These are phyloP conservation scores for Cydia pomonella DNA, from an alignment of 1,140 invertebrate genomes.

Conservation along the genomic window DNA sequence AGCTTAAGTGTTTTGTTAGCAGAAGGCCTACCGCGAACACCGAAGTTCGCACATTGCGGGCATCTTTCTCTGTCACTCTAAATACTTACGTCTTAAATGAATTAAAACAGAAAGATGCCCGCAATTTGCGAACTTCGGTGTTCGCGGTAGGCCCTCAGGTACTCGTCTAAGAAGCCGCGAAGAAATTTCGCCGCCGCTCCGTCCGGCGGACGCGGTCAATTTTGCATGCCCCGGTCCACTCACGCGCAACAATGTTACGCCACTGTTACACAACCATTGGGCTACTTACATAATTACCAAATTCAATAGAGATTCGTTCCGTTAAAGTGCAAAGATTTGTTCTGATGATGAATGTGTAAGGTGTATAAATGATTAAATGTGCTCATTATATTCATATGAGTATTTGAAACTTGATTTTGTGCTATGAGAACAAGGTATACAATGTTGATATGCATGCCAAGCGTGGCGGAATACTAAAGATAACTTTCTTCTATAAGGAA, in stretches of 20 bases:
- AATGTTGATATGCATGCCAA: background rate
- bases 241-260: slow-evolving; percentile 9
- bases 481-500: background rate
- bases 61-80: too few relatives aligned
- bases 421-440: background rate
- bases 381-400: background rate
- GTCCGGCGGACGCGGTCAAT: slow-evolving; percentile 26
- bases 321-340: slow-evolving; percentile 22
- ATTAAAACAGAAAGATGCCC: too few relatives aligned
- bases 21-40: too few relatives aligned
- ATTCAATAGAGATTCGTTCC: slow-evolving; percentile 23
- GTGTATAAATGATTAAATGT: background rate
- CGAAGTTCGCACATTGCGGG: too few relatives aligned
- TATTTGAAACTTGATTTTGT: background rate
- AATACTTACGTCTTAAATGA: too few relatives aligned
- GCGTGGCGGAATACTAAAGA: background rate
- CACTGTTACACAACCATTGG: slow-evolving; percentile 19
- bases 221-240: slow-evolving; percentile 24
- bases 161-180: background rate
- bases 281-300: slow-evolving; percentile 21
- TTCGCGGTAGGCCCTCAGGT: too few relatives aligned
- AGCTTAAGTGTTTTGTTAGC: background rate
- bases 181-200: background rate
- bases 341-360: slow-evolving; percentile 5
- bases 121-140: too few relatives aligned